phyloP scores from a whole-genome alignment of 2,113 vertebrate genomes.

The Emydura subglobosa region DNA sequence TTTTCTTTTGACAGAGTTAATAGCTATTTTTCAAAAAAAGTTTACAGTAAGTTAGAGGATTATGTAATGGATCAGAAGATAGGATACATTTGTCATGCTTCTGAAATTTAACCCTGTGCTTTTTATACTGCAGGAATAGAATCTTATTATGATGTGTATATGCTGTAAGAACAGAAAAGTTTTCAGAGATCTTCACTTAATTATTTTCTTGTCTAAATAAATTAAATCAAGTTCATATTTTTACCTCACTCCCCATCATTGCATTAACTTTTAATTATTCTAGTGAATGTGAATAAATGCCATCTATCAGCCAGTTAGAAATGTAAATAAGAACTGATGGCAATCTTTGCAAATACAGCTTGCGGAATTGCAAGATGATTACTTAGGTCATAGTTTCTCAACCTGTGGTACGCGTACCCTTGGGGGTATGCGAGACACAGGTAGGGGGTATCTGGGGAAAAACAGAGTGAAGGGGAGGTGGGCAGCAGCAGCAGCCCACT shows the following conservation, averaged over 20 bases:
- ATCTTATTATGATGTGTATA: neutral
- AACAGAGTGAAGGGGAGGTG: too few species aligned
- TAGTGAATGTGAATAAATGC: neutral
- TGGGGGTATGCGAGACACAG: too few species aligned
- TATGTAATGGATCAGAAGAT: neutral
- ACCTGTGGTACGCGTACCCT: too few species aligned
- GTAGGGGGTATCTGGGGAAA: too few species aligned
- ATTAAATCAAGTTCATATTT: neutral
- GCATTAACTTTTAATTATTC: neutral
- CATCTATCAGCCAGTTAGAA: neutral
- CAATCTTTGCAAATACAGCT: neutral
- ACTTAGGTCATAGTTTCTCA: too few species aligned
- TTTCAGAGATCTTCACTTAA: neutral
- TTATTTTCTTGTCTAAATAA: neutral
- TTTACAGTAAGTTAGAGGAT: neutral
- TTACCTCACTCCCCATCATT: neutral
- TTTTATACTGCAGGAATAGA: neutral
- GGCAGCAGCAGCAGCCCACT: too few species aligned
- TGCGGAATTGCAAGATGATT: neutral
- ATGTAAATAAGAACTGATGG: neutral
- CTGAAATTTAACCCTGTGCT: neutral
- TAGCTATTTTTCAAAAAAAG: neutral
- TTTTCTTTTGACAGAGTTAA: neutral
- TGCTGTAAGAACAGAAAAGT: neutral
- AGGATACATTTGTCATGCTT: neutral